Conservation (phyloP, 2,113 vertebrate species). For the Xenopus tropicalis region UCB_Xtro_10.0 CM004449.2:79780001-79780500, state of each 20-base stretch:
- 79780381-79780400: neutral
- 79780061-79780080: no score
- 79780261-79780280: neutral
- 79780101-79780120: no score
- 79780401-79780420: neutral
- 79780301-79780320: neutral
- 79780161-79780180: no score
- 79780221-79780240: neutral
- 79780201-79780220: neutral
- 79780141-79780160: no score
- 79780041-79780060: no score
- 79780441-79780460: neutral
- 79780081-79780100: no score
- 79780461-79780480: neutral
- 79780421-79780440: slow-evolving; percentile 1
- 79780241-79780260: neutral
- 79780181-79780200: neutral
- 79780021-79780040: no score
- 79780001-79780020: no score
- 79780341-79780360: neutral
- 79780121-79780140: no score
- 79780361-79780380: neutral
- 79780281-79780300: neutral
- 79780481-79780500: slow-evolving; percentile 9
- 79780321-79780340: slow-evolving; percentile 2